Percentiles rank a stretch among this genome's conserved stretches.
Conservation (phyloP, 2,113 vertebrate genomes). For the western clawed frog (Xenopus tropicalis) region UCB_Xtro_10.0 CM004443.2:41779501-41780000, state of each 20-base stretch:
- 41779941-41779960: no score
- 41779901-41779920: no score
- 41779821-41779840: conserved; percentile 12
- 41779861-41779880: neutral
- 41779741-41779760: conserved; percentile 28
- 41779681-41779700: conserved; percentile 28
- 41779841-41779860: neutral
- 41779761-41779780: conserved; percentile 25
- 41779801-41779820: conserved; percentile 25
- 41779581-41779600: conserved; percentile 15
- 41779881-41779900: no score
- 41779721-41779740: conserved; percentile 15
- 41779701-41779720: conserved; percentile 35
- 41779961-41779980: no score
- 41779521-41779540: neutral
- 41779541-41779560: neutral
- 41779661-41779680: conserved; percentile 35
- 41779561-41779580: conserved; percentile 17
- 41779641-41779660: conserved; percentile 22
- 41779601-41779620: conserved; percentile 8
- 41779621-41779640: conserved; percentile 29
- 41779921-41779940: no score
- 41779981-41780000: no score
- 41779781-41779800: conserved; percentile 23
- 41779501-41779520: no score